Evolutionary conservation across 2,113 vertebrate genomes (phyloP), one percentile per base, ranked within the genome.

Genomic region (Tenebrosternarchus preto): DNA sequence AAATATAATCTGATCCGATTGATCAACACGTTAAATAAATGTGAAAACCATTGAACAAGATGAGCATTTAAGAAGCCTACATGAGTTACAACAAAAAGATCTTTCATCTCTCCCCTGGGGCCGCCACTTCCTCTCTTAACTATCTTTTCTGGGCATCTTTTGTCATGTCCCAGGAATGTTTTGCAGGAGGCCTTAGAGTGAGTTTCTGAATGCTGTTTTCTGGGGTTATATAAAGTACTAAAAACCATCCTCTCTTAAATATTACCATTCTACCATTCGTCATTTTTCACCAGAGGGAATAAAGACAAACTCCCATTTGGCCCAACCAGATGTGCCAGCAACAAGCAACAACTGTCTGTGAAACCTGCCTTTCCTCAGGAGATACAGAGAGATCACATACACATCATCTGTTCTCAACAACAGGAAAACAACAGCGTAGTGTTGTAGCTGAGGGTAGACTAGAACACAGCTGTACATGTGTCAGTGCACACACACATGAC

Each of bases 281-380:
- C 36, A 29, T 77, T 39, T 19, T 20, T 59, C 16, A 80, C 87
- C 72, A 20, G 69, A 74, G 67, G 85, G 80, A 72, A 60, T 80
- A 66, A 78, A 84, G 81, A 77, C 79, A 73, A 81, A 88, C 86
- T 81, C 83, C 88, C 83, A 24, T 88, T 85, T 82, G 85, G 82
- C 17, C n/a, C 22, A 4, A 86, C 87, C 91, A 92, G 91, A 92
- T 92, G 91, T 91, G 91, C 72, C 61, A 79, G 82, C 81, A 83
- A 83, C 68, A 46, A 88, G 88, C 86, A 91, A 90, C 89, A 91
- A 92, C 91, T 90, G 90, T 85, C 63, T 86, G 71, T 66, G 53
- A 88, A 84, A 88, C 77, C 86, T 85, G 83, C 67, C 64, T 64
- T 55, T 85, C 78, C 86, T 89, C 86, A 72, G 67, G 86, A 87